Evolutionary conservation across 2,888 invertebrate species (phyloP).

Genomic region (Rhyacophila evoluta): DNA sequence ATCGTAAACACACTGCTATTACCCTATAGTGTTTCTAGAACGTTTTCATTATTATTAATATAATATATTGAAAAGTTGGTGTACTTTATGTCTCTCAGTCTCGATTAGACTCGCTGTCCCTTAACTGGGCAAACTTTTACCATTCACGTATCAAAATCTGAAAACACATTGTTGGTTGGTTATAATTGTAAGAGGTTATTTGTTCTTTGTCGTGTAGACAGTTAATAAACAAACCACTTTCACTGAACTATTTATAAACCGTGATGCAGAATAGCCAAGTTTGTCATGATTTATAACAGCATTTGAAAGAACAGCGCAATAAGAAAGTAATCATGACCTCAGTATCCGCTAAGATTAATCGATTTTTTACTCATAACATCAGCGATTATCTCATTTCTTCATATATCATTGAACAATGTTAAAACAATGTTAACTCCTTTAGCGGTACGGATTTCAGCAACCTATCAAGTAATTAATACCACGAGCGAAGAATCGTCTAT

Average conservation of each 20-base stretch:
- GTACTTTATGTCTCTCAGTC: too few species aligned
- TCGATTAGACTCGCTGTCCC: too few species aligned
- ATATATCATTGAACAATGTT: background rate
- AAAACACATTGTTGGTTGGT: too few species aligned
- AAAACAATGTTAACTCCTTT: background rate
- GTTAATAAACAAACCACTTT: constrained; percentile 10
- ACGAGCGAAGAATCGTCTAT: background rate
- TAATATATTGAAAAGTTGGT: too few species aligned
- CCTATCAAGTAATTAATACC: background rate
- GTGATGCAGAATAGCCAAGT: background rate
- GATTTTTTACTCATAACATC: background rate
- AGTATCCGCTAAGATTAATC: constrained; percentile 7
- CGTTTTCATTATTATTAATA: too few species aligned
- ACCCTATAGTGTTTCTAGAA: too few species aligned
- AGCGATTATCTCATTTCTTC: background rate
- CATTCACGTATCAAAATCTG: too few species aligned
- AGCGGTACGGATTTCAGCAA: background rate
- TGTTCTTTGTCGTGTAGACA: background rate
- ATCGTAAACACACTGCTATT: too few species aligned
- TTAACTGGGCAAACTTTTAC: too few species aligned
- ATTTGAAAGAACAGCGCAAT: background rate
- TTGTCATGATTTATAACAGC: constrained; percentile 8
- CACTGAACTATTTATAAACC: background rate
- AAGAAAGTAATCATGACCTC: constrained; percentile 28
- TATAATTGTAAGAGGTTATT: background rate